Evolutionary conservation across 2,113 vertebrate genomes (phyloP), one percentile per base, ranked within the genome.

Genomic region (Hippocampus comes): DNA sequence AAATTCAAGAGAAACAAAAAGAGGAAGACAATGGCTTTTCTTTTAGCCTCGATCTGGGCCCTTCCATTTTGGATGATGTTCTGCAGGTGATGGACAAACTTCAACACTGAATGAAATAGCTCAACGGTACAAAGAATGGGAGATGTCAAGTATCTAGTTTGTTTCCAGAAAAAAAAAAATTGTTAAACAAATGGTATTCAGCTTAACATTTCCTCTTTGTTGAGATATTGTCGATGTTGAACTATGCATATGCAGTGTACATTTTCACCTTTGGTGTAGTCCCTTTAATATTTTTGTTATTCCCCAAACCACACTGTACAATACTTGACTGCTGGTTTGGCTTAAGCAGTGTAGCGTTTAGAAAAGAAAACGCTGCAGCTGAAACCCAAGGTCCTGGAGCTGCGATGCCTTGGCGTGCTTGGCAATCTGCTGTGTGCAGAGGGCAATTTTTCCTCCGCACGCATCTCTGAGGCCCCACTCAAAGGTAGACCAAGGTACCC

Each of bases 1-100:
- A 88, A 63, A 59, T 49, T 12, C 59, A 38, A 1, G 70, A 48
- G 67, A 80, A 80, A 56, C 63, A 79, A 21, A 87, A 80, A 9
- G 89, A 91, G 15, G 84, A 83, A 43, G 93, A 93, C 55, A 75
- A 78, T 61, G 63, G 81, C 41, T 91, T 93, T 74, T 84, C 89
- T 3, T 92, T 93, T 73, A 87, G 78, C 75, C 81, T 98, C 65
- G 96, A 99, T 90, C 78, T 99, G 84, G 97, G 97, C 61, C 93
- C 96, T 3, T 98, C 97, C 0, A 96, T 99, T 65, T 91, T 99
- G 1, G 96, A 97, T 60, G 95, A 97, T 53, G 94, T 99, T 78
- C 93, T 99, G 65, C 93, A 95, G 86, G 94, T 96, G 78, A 95
- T 99, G 92, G 93, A 94, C 70, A 95, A 94, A 84, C 89, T 92